These are phyloP conservation scores for Cotesia vestalis DNA, from an alignment of 1,140 invertebrate species.

Conservation along the genomic window DNA sequence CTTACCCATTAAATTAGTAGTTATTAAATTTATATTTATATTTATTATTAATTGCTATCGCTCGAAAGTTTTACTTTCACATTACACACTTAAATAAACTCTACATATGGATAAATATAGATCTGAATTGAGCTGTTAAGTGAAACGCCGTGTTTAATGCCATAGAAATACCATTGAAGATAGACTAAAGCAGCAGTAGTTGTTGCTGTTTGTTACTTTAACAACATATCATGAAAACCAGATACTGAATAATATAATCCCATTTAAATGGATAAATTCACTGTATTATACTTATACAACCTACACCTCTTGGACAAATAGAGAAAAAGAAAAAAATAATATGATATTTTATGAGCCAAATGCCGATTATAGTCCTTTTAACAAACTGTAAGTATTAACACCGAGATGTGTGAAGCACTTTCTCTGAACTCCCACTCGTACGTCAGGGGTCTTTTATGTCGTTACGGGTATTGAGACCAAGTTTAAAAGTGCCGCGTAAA, in stretches of 20 bases:
- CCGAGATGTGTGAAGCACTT: conserved; percentile 4
- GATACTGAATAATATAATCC: too few species aligned
- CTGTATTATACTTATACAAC: not conserved
- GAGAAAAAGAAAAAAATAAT: not conserved
- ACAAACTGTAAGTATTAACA: conserved; percentile 12
- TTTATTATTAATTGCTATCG: too few species aligned
- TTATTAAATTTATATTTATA: too few species aligned
- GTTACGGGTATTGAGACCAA: conserved; percentile 16
- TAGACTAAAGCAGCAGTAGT: too few species aligned
- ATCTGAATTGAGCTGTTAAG: too few species aligned
- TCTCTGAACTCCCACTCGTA: conserved; percentile 17
- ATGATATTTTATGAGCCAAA: conserved; percentile 8
- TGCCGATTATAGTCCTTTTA: not conserved
- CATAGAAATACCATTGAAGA: too few species aligned
- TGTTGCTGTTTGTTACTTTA: too few species aligned
- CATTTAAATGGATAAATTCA: conserved; percentile 9
- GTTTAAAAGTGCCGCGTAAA: conserved; percentile 18
- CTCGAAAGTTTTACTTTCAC: too few species aligned
- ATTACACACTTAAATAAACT: too few species aligned
- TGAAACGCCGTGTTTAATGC: too few species aligned
- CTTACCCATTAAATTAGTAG: not conserved
- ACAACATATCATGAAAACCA: too few species aligned
- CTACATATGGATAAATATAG: too few species aligned
- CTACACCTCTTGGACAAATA: conserved; percentile 4
- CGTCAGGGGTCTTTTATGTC: not conserved